These are phyloP conservation scores for Seriola quinqueradiata DNA, from an alignment of 2,113 vertebrate species.

Conservation along the genomic window DNA sequence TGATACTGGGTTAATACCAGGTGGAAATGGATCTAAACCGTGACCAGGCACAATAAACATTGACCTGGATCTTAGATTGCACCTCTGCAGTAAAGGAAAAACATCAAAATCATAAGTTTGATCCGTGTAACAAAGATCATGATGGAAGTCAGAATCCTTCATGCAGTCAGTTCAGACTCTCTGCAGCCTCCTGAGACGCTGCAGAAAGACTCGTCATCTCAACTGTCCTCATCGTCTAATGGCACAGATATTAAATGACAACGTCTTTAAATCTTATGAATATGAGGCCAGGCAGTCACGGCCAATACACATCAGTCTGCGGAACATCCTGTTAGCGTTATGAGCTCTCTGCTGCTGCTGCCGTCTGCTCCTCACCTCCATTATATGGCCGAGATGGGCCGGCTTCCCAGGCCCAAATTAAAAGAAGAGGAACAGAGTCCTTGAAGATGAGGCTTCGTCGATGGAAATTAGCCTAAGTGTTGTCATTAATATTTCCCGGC, in stretches of 20 bases:
- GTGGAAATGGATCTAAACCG: neutral
- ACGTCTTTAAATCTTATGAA: conserved; percentile 75
- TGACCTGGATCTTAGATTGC: neutral
- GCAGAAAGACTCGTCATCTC: conserved; percentile 28
- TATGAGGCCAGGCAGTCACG: conserved; percentile 69
- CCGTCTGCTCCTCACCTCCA: conserved; percentile 74
- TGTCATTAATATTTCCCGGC: conserved; percentile 77
- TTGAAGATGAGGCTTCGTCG: conserved; percentile 66
- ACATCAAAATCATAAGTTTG: neutral
- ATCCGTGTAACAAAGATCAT: neutral
- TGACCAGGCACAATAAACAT: neutral
- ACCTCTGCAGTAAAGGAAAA: neutral
- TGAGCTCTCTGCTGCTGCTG: conserved; percentile 61
- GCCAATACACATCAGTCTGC: conserved; percentile 75
- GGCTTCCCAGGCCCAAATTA: conserved; percentile 75
- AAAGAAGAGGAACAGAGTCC: conserved; percentile 73
- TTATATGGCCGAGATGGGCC: conserved; percentile 72
- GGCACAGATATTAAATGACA: conserved; percentile 70
- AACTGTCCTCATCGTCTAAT: conserved; percentile 72
- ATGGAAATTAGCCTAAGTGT: conserved; percentile 80
- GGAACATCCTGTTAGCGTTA: conserved; percentile 76
- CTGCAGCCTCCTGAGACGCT: neutral
- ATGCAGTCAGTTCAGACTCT: neutral
- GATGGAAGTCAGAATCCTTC: neutral
- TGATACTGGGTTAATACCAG: neutral